Conservation (phyloP, 2,888 invertebrate genomes). For the Leptarthrus brevirostris region DNA sequence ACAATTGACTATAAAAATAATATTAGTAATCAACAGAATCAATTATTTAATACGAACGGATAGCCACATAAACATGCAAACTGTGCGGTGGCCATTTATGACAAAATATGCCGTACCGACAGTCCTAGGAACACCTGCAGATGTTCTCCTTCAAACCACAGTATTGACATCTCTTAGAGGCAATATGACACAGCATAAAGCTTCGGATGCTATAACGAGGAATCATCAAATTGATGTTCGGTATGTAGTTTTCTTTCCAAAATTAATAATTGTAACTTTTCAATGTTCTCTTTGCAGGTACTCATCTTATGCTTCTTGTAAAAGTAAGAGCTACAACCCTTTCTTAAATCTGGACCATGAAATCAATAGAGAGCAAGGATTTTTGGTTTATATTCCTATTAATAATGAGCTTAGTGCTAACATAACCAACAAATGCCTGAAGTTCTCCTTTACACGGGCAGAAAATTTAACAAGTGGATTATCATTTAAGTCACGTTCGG, state of each 20-base stretch:
- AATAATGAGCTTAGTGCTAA: slow-evolving; percentile 67
- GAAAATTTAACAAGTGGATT: slow-evolving; percentile 65
- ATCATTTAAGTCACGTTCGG: slow-evolving; percentile 65
- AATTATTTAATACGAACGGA: slow-evolving; percentile 71
- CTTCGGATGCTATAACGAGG: slow-evolving; percentile 70
- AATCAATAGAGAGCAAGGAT: slow-evolving; percentile 75
- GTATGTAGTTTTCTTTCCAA: no score
- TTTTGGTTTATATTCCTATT: slow-evolving; percentile 75
- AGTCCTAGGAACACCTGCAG: slow-evolving; percentile 70
- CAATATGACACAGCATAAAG: slow-evolving; percentile 73
- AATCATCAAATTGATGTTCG: slow-evolving; percentile 74
- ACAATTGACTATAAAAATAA: slow-evolving; percentile 67
- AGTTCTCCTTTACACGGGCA: slow-evolving; percentile 64
- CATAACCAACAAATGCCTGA: slow-evolving; percentile 60
- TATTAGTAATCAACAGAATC: slow-evolving; percentile 71
- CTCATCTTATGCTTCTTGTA: slow-evolving; percentile 69
- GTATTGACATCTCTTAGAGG: slow-evolving; percentile 76
- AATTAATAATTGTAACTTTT: no score
- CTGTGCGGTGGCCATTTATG: slow-evolving; percentile 70
- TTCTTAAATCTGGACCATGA: slow-evolving; percentile 74
- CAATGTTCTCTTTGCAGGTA: no score
- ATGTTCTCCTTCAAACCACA: slow-evolving; percentile 68
- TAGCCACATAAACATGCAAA: slow-evolving; percentile 73
- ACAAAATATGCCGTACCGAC: slow-evolving; percentile 70
- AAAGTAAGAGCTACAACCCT: slow-evolving; percentile 71